A percentile compares a stretch with the other conserved stretches of the same genome.
These are phyloP conservation scores for Aquatica leii DNA, from an alignment of 2,888 invertebrate species.

Conservation along the genomic window DNA sequence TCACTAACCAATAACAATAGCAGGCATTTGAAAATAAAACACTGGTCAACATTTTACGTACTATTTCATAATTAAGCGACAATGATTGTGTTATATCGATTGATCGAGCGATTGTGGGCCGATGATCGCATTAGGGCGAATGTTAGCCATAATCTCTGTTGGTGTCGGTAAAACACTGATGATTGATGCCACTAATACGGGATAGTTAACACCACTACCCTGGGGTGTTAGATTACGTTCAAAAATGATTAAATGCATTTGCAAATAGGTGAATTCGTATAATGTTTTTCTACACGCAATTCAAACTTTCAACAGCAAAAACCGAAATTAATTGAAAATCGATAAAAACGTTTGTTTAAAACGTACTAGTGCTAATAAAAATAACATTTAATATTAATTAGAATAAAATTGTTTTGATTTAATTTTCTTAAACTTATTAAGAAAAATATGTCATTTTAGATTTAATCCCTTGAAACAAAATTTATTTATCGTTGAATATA, in stretches of 20 bases:
- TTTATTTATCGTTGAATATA: too few species aligned
- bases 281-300: neutral
- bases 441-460: too few species aligned
- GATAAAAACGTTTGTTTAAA: too few species aligned
- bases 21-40: conserved; percentile 57
- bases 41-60: conserved; percentile 58
- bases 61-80: conserved; percentile 58
- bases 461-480: too few species aligned
- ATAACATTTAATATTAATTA: too few species aligned
- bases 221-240: conserved; percentile 41
- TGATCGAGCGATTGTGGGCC: conserved; percentile 51
- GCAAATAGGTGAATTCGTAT: conserved; percentile 4
- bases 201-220: conserved; percentile 47
- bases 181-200: conserved; percentile 52
- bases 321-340: too few species aligned
- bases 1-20: too few species aligned
- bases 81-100: conserved; percentile 59
- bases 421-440: too few species aligned
- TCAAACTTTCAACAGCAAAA: neutral
- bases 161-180: conserved; percentile 52
- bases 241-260: conserved; percentile 40
- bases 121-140: conserved; percentile 55
- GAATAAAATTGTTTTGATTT: too few species aligned
- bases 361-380: too few species aligned
- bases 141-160: conserved; percentile 52